A percentile compares a stretch with the other conserved stretches of the same genome.
Conservation (phyloP, 2,797 vertebrate genomes). For the Myiotriccus ornatus region DNA sequence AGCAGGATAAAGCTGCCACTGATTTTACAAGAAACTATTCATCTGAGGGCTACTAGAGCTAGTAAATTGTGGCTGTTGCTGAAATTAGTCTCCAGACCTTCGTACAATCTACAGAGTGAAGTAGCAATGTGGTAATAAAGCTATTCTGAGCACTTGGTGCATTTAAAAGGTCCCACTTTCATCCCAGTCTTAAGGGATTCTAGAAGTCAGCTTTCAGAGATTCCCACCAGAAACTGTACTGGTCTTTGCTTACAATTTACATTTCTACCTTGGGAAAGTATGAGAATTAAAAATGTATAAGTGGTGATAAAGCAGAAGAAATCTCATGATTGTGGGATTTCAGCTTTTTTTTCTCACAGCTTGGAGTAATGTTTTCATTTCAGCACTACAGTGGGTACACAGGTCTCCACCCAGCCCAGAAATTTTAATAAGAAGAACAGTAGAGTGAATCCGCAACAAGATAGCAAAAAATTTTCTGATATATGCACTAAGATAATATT, state of each 20-base stretch:
- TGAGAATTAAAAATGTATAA: slow-evolving; percentile 43
- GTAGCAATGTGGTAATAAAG: slow-evolving; percentile 72
- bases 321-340: background rate
- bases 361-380: background rate
- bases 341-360: background rate
- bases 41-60: slow-evolving; percentile 80
- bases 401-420: background rate
- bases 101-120: slow-evolving; percentile 70
- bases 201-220: slow-evolving; percentile 55
- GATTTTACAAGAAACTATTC: slow-evolving; percentile 86
- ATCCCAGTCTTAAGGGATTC: slow-evolving; percentile 55
- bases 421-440: background rate
- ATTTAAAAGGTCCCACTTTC: slow-evolving; percentile 71
- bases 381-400: background rate
- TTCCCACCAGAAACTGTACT: slow-evolving; percentile 43
- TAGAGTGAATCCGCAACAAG: background rate
- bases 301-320: background rate
- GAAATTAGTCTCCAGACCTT: slow-evolving; percentile 81
- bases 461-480: background rate
- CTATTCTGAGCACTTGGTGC: slow-evolving; percentile 72
- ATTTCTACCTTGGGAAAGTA: slow-evolving; percentile 14
- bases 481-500: background rate
- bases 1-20: slow-evolving; percentile 82
- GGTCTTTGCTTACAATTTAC: background rate
- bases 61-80: slow-evolving; percentile 80